These are phyloP conservation scores for Caenorhabditis sp. DNA, from an alignment of 2,888 invertebrate genomes.

Conservation along the genomic window DNA sequence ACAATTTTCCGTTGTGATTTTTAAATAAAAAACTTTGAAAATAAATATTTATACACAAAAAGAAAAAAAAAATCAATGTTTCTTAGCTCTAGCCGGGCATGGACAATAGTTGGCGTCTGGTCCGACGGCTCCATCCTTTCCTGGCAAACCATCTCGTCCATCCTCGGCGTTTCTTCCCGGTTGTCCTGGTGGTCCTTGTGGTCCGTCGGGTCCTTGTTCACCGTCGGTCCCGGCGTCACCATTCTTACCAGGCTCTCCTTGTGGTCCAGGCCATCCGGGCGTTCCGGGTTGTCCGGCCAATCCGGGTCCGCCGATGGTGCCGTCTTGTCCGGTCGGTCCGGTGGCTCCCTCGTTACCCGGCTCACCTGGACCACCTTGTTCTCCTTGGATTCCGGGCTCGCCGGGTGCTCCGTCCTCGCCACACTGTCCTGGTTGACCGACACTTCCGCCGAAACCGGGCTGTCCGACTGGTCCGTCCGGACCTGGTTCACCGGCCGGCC, in stretches of 20 bases:
- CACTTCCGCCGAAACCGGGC: conserved; percentile 48
- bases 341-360: conserved; percentile 44
- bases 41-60: neutral
- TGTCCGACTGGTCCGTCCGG: conserved; percentile 46
- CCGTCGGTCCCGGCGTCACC: conserved; percentile 48
- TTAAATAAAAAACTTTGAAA: neutral
- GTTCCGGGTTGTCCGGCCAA: conserved; percentile 47
- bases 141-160: conserved; percentile 45
- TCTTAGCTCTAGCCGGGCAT: conserved; percentile 49
- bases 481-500: conserved; percentile 51
- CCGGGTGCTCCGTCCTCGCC: conserved; percentile 49
- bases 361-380: conserved; percentile 43
- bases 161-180: conserved; percentile 48
- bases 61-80: conserved; percentile 30
- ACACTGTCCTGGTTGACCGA: conserved; percentile 42
- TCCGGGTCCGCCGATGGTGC: conserved; percentile 48
- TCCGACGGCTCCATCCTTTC: conserved; percentile 49
- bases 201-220: conserved; percentile 47
- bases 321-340: conserved; percentile 41
- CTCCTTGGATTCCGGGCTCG: conserved; percentile 48
- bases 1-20: too few species aligned
- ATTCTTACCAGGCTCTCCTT: conserved; percentile 52
- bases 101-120: conserved; percentile 57
- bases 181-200: conserved; percentile 46
- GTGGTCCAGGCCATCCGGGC: conserved; percentile 51